A percentile compares a stretch with the other conserved stretches of the same genome.
phyloP scores from a whole-genome alignment of 2,888 invertebrate species.

The Melanostoma scalare region DNA sequence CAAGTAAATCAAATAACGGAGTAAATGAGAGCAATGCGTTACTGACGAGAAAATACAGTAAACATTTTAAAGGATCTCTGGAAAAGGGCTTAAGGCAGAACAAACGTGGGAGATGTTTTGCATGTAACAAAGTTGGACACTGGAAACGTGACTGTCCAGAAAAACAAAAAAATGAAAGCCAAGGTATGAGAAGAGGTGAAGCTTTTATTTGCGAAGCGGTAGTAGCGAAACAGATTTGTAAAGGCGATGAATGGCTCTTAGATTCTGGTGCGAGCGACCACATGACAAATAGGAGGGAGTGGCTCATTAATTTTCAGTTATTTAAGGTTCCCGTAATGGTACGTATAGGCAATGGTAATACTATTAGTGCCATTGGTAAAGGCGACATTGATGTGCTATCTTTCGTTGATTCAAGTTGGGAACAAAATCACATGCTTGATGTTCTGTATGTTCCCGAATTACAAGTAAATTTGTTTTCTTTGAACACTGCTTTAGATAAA shows the following conservation, averaged over 20 bases:
- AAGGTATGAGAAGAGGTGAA: neutral
- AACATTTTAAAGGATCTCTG: no score
- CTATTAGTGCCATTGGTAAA: slow-evolving; percentile 32
- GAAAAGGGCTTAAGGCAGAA: slow-evolving; percentile 31
- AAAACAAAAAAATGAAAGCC: slow-evolving; percentile 2
- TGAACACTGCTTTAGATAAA: slow-evolving; percentile 15
- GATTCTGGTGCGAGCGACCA: slow-evolving; percentile 65
- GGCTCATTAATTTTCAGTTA: slow-evolving; percentile 19
- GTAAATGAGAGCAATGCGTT: no score
- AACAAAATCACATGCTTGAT: slow-evolving; percentile 6
- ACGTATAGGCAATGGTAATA: slow-evolving; percentile 38
- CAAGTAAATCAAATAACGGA: no score
- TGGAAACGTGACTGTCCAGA: slow-evolving; percentile 60
- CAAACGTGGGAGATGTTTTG: slow-evolving; percentile 20
- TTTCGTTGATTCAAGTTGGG: slow-evolving; percentile 31
- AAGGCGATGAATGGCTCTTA: slow-evolving; percentile 50
- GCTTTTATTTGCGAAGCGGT: slow-evolving; percentile 22
- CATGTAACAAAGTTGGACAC: slow-evolving; percentile 65
- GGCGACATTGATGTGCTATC: slow-evolving; percentile 41
- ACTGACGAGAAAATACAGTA: no score
- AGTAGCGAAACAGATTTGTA: slow-evolving; percentile 13
- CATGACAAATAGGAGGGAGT: slow-evolving; percentile 43
- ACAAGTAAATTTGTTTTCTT: slow-evolving; percentile 13
- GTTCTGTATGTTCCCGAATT: slow-evolving; percentile 32
- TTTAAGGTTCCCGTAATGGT: slow-evolving; percentile 14